Base-by-base conservation (phyloP, 2,888 invertebrate genomes). In the Leptopilina drosophilae region DNA sequence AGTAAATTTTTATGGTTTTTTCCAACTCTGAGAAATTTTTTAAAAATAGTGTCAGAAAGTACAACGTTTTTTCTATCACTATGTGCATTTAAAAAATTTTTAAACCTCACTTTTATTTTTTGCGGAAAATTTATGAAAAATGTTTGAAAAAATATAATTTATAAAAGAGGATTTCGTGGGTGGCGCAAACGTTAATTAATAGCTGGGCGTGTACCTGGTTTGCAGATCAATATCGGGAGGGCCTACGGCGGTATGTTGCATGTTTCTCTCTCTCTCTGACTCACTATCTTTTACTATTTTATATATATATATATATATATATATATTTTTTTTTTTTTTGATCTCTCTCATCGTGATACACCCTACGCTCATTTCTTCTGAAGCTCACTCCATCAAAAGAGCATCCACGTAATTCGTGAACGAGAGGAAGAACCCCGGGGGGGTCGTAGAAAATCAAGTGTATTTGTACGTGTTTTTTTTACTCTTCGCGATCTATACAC, bases 161-260 rank as follows among this genome's bases (percentile, higher is more conserved):
- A 42, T 12, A 49, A 49, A 67, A 11, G 12, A 20, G 26, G 15
- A 53, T 73, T 73, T 73, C 8, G 56, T 73, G 33, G 53, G 53
- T 73, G 26, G 73, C n/a, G 26, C n/a, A 8, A 73, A 33, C 80
- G 80, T 86, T 87, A 87, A 87, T 84, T 84, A 85, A 84, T 84
- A 81, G 78, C 83, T 84, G 87, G 88, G 88, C 85, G 88, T 88
- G 89, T 89, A 90, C 88, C 89, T 89, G 89, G 84, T 84, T 20
- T 83, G 83, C 86, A 85, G 87, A 89, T 90, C 90, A 85, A 89
- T 89, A 90, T 82, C 85, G 83, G 9, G 82, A 85, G 85, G 79
- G 83, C 84, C 85, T 84, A 83, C 83, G 82, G 84, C 86, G 81
- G 85, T 85, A 84, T 84, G 81, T 82, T 76, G 67, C 76, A 46